A percentile compares a stretch with the other conserved stretches of the same genome.
Evolutionary conservation across 2,797 vertebrate species (phyloP).

Genomic region (Rousettus madagascariensis): DNA sequence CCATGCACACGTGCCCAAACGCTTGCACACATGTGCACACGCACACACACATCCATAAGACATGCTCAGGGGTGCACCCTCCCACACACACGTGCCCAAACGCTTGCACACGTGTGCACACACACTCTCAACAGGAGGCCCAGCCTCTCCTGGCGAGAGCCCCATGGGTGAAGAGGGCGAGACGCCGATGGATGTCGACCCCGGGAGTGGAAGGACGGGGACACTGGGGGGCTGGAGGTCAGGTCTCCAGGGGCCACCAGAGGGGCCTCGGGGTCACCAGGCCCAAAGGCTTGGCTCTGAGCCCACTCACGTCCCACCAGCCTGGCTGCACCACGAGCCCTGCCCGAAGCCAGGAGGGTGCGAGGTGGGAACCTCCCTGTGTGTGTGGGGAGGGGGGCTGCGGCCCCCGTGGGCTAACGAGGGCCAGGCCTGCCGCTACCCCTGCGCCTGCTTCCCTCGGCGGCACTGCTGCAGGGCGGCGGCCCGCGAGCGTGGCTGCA

Average conservation of each 20-base stretch:
- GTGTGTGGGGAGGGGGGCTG: no score
- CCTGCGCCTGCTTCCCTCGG: background rate
- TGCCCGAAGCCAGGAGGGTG: rapidly evolving
- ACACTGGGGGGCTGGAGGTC: background rate
- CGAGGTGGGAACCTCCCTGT: rapidly evolving
- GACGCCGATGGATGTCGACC: rapidly evolving
- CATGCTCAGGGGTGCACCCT: rapidly evolving
- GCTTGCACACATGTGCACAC: no score
- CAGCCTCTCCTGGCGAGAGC: no score
- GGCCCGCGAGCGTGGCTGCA: no score
- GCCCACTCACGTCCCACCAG: rapidly evolving
- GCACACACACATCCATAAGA: background rate
- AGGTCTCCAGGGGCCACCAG: rapidly evolving
- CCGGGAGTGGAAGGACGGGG: background rate
- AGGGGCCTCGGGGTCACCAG: background rate
- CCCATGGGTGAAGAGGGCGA: background rate
- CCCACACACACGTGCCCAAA: no score
- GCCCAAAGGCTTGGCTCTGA: background rate
- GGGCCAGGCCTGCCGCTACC: background rate
- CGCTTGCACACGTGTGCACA: rapidly evolving
- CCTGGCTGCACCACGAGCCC: background rate
- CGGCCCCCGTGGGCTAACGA: background rate
- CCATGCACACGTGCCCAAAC: no score
- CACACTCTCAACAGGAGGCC: background rate
- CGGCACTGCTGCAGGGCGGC: no score